Evolutionary conservation across 2,113 vertebrate genomes (phyloP).

Genomic region (pig (Sus scrofa)): DNA sequence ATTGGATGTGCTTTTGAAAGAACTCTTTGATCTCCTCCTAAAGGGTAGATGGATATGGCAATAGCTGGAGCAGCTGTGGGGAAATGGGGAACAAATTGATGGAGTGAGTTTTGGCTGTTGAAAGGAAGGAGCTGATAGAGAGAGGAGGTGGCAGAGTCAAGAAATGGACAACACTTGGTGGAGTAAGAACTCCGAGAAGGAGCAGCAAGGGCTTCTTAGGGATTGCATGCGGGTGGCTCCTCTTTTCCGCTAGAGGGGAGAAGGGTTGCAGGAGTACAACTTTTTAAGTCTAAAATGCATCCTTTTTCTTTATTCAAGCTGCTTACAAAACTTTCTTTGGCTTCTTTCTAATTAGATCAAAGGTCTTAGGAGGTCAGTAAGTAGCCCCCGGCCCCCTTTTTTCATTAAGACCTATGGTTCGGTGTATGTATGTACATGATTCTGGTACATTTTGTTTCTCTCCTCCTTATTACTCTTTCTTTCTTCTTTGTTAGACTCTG

Average conservation of each 20-base stretch:
- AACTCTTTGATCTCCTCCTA: background rate
- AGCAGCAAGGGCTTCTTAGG: background rate
- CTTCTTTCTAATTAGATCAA: constrained; percentile 6
- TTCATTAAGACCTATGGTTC: background rate
- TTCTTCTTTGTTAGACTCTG: background rate
- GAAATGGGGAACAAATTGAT: background rate
- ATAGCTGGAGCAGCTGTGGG: background rate
- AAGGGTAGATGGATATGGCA: background rate
- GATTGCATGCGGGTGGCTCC: background rate
- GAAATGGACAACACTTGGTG: background rate
- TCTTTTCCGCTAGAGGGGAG: background rate
- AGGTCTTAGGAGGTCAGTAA: background rate
- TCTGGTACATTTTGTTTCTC: background rate
- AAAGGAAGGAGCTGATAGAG: background rate
- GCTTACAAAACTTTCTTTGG: background rate
- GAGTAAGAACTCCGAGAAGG: background rate
- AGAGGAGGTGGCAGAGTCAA: background rate
- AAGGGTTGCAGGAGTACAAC: background rate
- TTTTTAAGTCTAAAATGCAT: background rate
- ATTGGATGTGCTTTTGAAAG: constrained; percentile 24
- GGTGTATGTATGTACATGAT: background rate
- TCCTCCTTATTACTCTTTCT: background rate
- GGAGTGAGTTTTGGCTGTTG: background rate
- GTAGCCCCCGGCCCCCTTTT: background rate
- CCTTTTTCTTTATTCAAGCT: background rate